A percentile compares a stretch with the other conserved stretches of the same genome.
phyloP scores from a whole-genome alignment of 2,888 invertebrate species.

The Lysandra coridon region DNA sequence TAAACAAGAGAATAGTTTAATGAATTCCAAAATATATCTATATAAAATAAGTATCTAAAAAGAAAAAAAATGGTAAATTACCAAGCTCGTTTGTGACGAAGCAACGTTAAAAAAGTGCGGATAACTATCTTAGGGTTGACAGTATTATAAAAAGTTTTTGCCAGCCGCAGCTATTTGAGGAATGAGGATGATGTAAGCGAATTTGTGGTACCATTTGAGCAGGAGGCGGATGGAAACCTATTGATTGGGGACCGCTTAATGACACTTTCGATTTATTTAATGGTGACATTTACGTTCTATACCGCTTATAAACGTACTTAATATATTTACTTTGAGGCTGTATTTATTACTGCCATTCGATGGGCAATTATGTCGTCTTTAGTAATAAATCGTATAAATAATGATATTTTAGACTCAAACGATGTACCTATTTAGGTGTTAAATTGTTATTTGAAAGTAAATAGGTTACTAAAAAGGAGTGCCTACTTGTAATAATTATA shows the following conservation, averaged over 20 bases:
- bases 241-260: conserved; percentile 35
- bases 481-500: neutral
- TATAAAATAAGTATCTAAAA: neutral
- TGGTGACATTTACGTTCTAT: conserved; percentile 32
- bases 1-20: too few relatives aligned
- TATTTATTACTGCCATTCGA: conserved; percentile 22
- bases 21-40: too few relatives aligned
- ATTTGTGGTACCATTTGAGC: conserved; percentile 27
- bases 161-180: conserved; percentile 23
- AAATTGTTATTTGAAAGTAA: conserved; percentile 9
- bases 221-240: conserved; percentile 23
- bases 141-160: conserved; percentile 25
- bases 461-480: neutral
- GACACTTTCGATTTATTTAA: conserved; percentile 40
- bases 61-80: neutral
- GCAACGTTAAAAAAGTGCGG: conserved; percentile 9
- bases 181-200: conserved; percentile 34
- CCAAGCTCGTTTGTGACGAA: neutral
- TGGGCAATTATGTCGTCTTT: conserved; percentile 34
- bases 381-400: conserved; percentile 31
- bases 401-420: conserved; percentile 28
- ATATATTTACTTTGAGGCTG: conserved; percentile 19
- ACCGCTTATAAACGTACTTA: conserved; percentile 16
- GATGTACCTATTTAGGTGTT: conserved; percentile 4
- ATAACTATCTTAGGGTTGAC: conserved; percentile 10